A percentile compares a stretch with the other conserved stretches of the same genome.
Conservation (phyloP, 2,113 vertebrate species). For the Diadophis punctatus region DNA sequence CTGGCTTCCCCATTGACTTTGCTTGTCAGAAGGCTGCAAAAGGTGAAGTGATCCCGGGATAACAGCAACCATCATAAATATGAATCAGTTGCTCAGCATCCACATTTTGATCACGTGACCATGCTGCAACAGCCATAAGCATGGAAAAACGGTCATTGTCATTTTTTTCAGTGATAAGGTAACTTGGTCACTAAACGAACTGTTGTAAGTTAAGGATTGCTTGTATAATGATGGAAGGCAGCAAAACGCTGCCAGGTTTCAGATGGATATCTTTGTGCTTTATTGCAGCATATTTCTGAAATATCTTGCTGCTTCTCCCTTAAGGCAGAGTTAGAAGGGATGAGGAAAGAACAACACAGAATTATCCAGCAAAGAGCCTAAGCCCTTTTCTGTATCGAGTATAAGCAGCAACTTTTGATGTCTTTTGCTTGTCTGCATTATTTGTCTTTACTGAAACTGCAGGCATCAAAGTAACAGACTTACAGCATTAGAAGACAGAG, state of each 20-base stretch:
- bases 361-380: not conserved
- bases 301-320: not conserved
- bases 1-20: not conserved
- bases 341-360: not conserved
- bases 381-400: not conserved
- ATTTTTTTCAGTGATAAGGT: not conserved
- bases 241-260: not conserved
- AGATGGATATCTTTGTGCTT: not conserved
- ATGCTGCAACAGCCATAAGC: not conserved
- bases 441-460: conserved; percentile 64
- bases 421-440: conserved; percentile 54
- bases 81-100: not conserved
- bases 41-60: not conserved
- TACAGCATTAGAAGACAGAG: conserved; percentile 73
- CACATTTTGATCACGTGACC: not conserved
- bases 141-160: not conserved
- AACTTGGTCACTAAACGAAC: not conserved
- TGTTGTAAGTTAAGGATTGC: not conserved
- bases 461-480: conserved; percentile 77
- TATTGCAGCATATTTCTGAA: not conserved
- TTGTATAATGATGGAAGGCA: not conserved
- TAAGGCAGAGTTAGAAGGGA: not conserved
- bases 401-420: conserved; percentile 36
- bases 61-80: not conserved
- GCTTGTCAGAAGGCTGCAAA: not conserved